These are phyloP conservation scores for Sphenodon punctatus DNA, from an alignment of 2,797 vertebrate genomes.

Conservation along the genomic window DNA sequence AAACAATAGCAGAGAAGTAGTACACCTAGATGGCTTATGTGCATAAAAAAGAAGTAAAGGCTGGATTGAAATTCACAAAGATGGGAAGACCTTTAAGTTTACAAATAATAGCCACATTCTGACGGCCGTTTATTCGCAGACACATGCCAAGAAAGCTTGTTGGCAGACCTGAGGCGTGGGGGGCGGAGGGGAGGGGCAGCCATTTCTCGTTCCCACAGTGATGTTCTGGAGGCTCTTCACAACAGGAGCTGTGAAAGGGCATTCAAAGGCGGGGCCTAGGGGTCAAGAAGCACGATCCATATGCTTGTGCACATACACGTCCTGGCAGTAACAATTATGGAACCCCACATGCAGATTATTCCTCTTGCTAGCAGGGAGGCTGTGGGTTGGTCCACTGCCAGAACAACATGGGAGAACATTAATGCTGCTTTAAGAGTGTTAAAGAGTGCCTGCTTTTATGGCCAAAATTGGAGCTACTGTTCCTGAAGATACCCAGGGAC, in stretches of 20 bases:
- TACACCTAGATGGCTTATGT: rapidly evolving
- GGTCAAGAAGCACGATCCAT: background rate
- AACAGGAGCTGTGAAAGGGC: background rate
- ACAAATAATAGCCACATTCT: background rate
- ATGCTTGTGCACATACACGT: rapidly evolving
- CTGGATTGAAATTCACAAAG: background rate
- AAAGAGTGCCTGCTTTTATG: rapidly evolving
- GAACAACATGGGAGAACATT: background rate
- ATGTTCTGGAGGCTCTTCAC: background rate
- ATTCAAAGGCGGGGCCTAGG: background rate
- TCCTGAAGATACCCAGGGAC: background rate
- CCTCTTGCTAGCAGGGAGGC: background rate
- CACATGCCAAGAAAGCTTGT: background rate
- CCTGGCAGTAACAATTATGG: background rate
- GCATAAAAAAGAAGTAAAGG: rapidly evolving
- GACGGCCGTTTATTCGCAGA: background rate
- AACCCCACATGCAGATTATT: background rate
- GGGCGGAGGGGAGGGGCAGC: background rate
- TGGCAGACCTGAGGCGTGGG: background rate
- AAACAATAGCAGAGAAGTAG: background rate
- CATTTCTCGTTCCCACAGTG: background rate
- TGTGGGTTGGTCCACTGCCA: background rate
- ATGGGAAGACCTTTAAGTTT: background rate
- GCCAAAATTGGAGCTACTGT: rapidly evolving
- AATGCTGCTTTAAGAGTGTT: background rate